Percentiles rank a stretch among this genome's conserved stretches.
Evolutionary conservation across 2,797 vertebrate species (phyloP).

Genomic region (Notoglanidium macrostoma): DNA sequence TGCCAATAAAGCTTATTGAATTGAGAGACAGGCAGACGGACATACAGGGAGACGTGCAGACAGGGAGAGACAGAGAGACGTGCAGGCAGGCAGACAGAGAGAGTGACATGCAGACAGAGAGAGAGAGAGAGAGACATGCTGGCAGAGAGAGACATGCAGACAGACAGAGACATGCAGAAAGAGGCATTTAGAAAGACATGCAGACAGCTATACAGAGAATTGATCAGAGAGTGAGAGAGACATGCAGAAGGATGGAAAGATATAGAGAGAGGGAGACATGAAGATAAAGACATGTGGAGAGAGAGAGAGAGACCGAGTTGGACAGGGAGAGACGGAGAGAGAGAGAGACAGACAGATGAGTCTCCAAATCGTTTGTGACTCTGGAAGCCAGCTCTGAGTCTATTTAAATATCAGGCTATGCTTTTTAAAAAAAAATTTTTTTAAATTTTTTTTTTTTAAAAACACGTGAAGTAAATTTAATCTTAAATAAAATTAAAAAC

Average conservation of each 20-base stretch:
- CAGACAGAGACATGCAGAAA: not conserved
- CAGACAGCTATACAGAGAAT: not conserved
- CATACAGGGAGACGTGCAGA: not conserved
- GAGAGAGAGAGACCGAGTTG: too few relatives aligned
- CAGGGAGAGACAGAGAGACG: not conserved
- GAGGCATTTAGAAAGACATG: not conserved
- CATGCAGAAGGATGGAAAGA: not conserved
- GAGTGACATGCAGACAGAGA: too few relatives aligned
- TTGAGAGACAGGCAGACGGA: too few relatives aligned
- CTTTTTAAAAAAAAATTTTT: too few relatives aligned
- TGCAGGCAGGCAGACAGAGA: not conserved
- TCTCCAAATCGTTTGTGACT: too few relatives aligned
- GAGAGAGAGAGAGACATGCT: not conserved
- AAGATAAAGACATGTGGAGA: not conserved
- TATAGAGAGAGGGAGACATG: not conserved
- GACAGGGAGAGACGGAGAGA: not conserved
- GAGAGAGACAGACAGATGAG: not conserved
- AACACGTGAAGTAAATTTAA: not conserved
- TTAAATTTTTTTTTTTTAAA: not conserved
- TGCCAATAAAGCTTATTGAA: too few relatives aligned
- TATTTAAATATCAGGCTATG: not conserved
- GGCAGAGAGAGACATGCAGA: not conserved
- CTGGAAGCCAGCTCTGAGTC: not conserved
- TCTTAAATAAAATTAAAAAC: not conserved
- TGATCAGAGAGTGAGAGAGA: not conserved